Base-by-base conservation (phyloP, 2,113 vertebrate genomes). In the Pongo abelii region DNA sequence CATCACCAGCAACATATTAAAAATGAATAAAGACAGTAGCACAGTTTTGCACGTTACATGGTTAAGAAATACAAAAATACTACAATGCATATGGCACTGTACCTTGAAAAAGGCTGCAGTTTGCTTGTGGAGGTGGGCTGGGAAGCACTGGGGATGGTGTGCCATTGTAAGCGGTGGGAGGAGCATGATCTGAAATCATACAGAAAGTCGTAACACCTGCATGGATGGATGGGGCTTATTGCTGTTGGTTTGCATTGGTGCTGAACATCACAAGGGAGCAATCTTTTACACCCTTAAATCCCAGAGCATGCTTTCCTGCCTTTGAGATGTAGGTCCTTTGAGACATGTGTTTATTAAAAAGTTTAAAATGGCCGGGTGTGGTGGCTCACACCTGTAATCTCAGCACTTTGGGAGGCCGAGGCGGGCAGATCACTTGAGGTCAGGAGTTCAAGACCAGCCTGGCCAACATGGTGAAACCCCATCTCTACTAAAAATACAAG, bases 161-260 rank as follows among this genome's bases (percentile, higher is more conserved):
- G 50, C 32, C 52, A 23, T 3, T n/a, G 3, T 32, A 27, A 46
- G 13, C 7, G 30, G 23, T 1, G n/a, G 18, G 61, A n/a, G 3
- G 3, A 57, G 25, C 32, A 1, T n/a, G 35, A 22, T 18, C 30
- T 74, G 59, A 64, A n/a, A 43, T 38, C 52, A 6, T 50, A 50
- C 59, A 48, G 77, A 27, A 43, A 83, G 75, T 14, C 8, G 13
- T 20, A 32, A 59, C 2, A 12, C 35, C 43, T 38, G 5, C 1
- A 1, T 80, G 46, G 18, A 0, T 0, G 43, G 50, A 43, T 2
- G 5, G 10, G 30, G 38, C 46, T 46, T n/a, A 7, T 17, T 22
- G 64, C 43, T 48, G 9, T 61, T 9, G 86, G 59, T 74, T 72
- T 69, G 72, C 16, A 1, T 70, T 72, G 90, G 32, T 43, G 35